Conservation (phyloP, 2,113 vertebrate genomes). For the Willisornis vidua region DNA sequence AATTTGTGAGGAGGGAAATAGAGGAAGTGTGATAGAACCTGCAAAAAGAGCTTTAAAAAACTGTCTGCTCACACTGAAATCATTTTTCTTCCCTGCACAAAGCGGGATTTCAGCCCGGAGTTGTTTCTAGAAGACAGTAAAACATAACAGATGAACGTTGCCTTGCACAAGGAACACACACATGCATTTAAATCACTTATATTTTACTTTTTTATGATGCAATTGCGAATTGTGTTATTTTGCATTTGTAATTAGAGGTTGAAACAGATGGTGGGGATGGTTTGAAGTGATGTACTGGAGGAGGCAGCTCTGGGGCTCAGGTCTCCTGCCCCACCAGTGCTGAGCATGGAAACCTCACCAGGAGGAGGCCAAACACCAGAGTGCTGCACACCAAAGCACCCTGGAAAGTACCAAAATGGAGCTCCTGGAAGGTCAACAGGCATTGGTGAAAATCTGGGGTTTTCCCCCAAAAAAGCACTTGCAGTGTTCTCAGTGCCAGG, state of each 20-base stretch:
- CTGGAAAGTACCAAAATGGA: background rate
- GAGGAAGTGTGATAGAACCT: background rate
- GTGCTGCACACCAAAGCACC: background rate
- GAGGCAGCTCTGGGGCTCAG: background rate
- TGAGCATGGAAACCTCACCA: background rate
- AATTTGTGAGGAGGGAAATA: background rate
- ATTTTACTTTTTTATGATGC: constrained; percentile 73
- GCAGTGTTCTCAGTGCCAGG: rapidly evolving
- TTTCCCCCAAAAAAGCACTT: background rate
- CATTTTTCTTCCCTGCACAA: background rate
- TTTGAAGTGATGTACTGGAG: constrained; percentile 32
- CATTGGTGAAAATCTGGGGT: background rate
- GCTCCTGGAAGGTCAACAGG: background rate
- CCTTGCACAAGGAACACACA: constrained; percentile 57
- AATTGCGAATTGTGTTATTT: constrained; percentile 71
- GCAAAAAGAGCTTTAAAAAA: background rate
- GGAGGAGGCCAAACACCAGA: background rate
- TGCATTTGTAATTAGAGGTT: constrained; percentile 74
- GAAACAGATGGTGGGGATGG: constrained; percentile 66
- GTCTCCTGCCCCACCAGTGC: background rate
- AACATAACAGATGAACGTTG: constrained; percentile 62
- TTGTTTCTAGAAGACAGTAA: constrained; percentile 43
- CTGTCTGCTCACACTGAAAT: background rate
- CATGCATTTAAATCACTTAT: constrained; percentile 72
- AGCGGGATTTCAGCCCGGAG: constrained; percentile 46